Base-by-base conservation (phyloP, 2,797 vertebrate species). In the Chaenodraco wilsoni region DNA sequence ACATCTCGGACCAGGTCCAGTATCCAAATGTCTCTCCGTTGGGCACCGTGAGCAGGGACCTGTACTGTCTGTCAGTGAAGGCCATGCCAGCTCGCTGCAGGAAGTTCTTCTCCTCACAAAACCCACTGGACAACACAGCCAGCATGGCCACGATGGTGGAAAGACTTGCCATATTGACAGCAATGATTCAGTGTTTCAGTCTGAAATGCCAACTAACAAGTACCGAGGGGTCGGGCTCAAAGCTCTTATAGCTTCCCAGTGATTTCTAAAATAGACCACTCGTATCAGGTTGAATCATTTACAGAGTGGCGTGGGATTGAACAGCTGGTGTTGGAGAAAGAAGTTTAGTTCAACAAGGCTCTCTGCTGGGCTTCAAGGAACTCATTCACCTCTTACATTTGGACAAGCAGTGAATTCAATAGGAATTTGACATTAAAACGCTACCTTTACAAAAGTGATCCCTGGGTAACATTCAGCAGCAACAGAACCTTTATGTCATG, bases 1-100 rank as follows among this genome's bases (percentile, higher is more conserved):
- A 95, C 88, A 92, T 93, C 88, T 95, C 94, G 0, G 86, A 72
- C 88, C 93, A 92, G 0, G 5, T 93, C 89, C 91, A 95, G 63
- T 23, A 54, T 8, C 92, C 92, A 78, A 93, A 93, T 62, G 3
- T 1, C 72, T 89, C 93, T 58, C 90, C 93, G 4, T 95, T 94
- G 44, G 1, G 48, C 48, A 92, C 69, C 0, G 44, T 72, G 1
- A 90, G 54, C 44, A 91, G 3, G n/a, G 88, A 89, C 41, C 44
- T 55, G 79, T 76, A 82, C 43, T 67, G 16, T 21, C 93, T 87
- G 77, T 5, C 57, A 62, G 45, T 83, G 46, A 90, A 95, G 55
- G 78, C 69, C 4, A 1, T 49, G 5, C 90, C 83, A 1, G 94
- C 90, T n/a, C 68, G 58, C 72, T 90, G 65, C 70, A 90, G 37